phyloP scores from a whole-genome alignment of 2,797 vertebrate genomes.

The Enteromius treurensis region DNA sequence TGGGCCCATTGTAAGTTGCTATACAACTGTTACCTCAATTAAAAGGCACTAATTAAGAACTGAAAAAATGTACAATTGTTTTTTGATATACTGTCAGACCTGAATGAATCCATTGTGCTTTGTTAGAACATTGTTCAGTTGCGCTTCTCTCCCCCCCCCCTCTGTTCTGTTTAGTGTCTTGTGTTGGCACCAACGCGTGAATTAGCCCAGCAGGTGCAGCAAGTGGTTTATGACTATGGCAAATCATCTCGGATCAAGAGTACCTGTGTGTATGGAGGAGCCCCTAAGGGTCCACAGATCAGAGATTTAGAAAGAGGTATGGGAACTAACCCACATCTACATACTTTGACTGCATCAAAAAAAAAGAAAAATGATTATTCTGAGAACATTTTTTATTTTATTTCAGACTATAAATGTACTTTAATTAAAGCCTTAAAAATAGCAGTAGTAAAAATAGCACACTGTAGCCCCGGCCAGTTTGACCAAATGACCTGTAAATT shows the following conservation, averaged over 20 bases:
- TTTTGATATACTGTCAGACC: neutral
- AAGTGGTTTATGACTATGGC: conserved; percentile 93
- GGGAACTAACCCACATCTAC: conserved; percentile 26
- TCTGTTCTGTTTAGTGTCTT: conserved; percentile 81
- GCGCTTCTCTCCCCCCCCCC: neutral
- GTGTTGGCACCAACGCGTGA: conserved; percentile 96
- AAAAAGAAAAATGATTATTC: no score
- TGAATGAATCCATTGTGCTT: neutral
- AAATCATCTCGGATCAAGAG: conserved; percentile 95
- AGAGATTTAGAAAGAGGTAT: conserved; percentile 96
- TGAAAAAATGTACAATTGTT: neutral
- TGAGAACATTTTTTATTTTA: neutral
- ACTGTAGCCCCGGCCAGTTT: neutral
- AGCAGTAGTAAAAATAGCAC: neutral
- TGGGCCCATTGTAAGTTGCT: conserved; percentile 93
- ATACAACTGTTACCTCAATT: neutral
- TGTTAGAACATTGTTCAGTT: neutral
- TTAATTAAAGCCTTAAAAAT: neutral
- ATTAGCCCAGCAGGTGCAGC: conserved; percentile 96
- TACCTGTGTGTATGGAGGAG: conserved; percentile 95
- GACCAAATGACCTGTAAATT: neutral
- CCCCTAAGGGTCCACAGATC: conserved; percentile 91
- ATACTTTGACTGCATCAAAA: neutral
- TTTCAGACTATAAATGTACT: neutral
- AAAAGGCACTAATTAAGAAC: neutral